Base-by-base conservation (phyloP, 1,140 invertebrate species). In the Scaptomyza graminum region DNA sequence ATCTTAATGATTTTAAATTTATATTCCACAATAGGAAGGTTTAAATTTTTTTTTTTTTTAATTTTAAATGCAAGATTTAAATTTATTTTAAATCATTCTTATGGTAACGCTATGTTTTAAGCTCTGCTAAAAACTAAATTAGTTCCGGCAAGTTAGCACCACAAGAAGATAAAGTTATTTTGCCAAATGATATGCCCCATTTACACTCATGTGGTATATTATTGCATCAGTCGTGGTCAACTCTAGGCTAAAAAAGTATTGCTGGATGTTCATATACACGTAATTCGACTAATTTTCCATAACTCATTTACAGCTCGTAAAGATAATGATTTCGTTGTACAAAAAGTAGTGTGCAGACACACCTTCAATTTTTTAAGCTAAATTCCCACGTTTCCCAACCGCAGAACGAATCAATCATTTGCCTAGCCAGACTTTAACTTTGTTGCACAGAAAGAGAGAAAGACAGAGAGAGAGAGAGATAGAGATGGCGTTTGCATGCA, bases 351-450 rank as follows among this genome's bases (percentile, higher is more conserved):
- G 71, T 79, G 77, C 75, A 25, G 80, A 50, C 80, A 84, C 80
- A 74, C 80, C 80, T 84, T 77, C 72, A 55, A 73, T 74, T 82
- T 51, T 74, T 56, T 66, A 62, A 68, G 72, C 59, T 68, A 50
- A 62, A 88, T 87, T 87, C 83, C 79, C 83, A 87, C 83, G 83
- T 87, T 88, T 52, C 51, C 39, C 64, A 80, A 71, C 83, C 83
- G 65, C 83, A 73, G 74, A 72, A 80, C 65, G 83, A 85, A 85
- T 85, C 82, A 76, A 87, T 88, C 84, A 79, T 73, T 65, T 71
- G 76, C 79, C 83, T 87, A 87, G 76, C 44, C 46, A 54, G 61
- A 55, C 50, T 62, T 13, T 11, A 50, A 44, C 16, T 18, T 22
- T 25, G n/a, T 13, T 34, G 31, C 31, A 34, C 31, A 9, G 15